A percentile compares a stretch with the other conserved stretches of the same genome.
Evolutionary conservation across 2,797 vertebrate genomes (phyloP).

Genomic region (Poeciliopsis gracilis): DNA sequence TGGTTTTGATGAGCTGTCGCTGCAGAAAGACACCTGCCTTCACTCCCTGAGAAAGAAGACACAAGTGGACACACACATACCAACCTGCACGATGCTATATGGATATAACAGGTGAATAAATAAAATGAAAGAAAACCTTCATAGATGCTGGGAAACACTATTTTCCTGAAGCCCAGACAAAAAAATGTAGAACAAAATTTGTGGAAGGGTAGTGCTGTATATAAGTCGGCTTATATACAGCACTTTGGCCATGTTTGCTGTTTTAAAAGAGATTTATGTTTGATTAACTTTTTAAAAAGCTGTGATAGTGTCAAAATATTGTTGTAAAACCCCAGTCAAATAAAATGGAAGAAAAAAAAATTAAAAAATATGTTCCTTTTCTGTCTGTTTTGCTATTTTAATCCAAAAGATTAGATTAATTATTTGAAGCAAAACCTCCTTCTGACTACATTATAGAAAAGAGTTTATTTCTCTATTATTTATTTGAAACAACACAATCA

Average conservation of each 20-base stretch:
- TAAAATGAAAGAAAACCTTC: neutral
- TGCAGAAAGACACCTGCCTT: neutral
- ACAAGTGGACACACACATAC: neutral
- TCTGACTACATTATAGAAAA: conserved; percentile 31
- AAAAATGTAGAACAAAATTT: neutral
- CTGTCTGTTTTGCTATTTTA: conserved; percentile 2
- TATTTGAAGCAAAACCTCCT: conserved; percentile 15
- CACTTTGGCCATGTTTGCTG: neutral
- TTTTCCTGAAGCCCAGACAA: neutral
- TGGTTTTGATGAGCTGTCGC: neutral
- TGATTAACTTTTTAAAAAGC: neutral
- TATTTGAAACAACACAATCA: conserved; percentile 45
- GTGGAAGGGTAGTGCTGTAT: neutral
- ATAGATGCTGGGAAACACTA: neutral
- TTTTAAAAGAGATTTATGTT: neutral
- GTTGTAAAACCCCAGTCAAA: neutral
- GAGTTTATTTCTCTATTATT: conserved; percentile 27
- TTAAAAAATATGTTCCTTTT: neutral
- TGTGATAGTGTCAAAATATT: neutral
- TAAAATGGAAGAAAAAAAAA: neutral
- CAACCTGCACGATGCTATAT: neutral
- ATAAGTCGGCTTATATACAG: too few relatives aligned
- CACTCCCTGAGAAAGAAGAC: neutral
- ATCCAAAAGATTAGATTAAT: neutral
- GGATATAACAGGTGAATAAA: neutral